These are phyloP conservation scores for Mayetiola destructor DNA, from an alignment of 2,888 invertebrate genomes.

Conservation along the genomic window DNA sequence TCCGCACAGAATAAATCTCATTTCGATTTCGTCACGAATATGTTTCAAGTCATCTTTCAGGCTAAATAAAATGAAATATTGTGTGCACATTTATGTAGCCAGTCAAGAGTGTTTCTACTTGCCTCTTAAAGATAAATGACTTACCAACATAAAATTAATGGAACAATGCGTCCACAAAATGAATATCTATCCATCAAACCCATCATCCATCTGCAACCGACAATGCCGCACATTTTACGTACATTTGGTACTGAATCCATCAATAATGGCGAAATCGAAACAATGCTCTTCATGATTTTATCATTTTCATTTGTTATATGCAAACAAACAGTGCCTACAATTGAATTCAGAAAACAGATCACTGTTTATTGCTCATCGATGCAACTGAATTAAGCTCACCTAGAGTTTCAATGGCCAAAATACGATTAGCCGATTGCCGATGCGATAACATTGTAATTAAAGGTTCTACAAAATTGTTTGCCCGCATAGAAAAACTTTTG, in stretches of 20 bases:
- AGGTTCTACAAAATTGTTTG: slow-evolving; percentile 58
- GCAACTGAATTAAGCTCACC: slow-evolving; percentile 36
- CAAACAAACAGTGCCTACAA: slow-evolving; percentile 43
- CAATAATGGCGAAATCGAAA: slow-evolving; percentile 69
- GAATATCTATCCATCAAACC: slow-evolving; percentile 75
- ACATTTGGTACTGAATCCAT: slow-evolving; percentile 75
- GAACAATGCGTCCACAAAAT: slow-evolving; percentile 72
- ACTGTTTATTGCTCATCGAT: slow-evolving; percentile 3
- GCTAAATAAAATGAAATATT: slow-evolving; percentile 31
- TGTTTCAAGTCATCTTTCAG: slow-evolving; percentile 68
- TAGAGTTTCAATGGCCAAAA: slow-evolving; percentile 57
- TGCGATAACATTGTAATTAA: slow-evolving; percentile 58
- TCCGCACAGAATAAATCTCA: slow-evolving; percentile 60
- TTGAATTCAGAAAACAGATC: too few relatives aligned
- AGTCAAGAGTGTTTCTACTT: too few relatives aligned
- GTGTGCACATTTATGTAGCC: neutral
- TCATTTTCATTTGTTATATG: slow-evolving; percentile 51
- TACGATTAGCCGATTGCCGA: slow-evolving; percentile 68
- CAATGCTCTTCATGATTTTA: slow-evolving; percentile 54
- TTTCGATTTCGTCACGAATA: slow-evolving; percentile 46
- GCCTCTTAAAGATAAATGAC: slow-evolving; percentile 13
- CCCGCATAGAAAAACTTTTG: slow-evolving; percentile 57
- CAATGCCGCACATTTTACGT: slow-evolving; percentile 57
- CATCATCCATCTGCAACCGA: slow-evolving; percentile 64
- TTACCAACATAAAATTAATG: slow-evolving; percentile 68